Base-by-base conservation (phyloP, 2,113 vertebrate genomes). In the Circaetus cinerascens region DNA sequence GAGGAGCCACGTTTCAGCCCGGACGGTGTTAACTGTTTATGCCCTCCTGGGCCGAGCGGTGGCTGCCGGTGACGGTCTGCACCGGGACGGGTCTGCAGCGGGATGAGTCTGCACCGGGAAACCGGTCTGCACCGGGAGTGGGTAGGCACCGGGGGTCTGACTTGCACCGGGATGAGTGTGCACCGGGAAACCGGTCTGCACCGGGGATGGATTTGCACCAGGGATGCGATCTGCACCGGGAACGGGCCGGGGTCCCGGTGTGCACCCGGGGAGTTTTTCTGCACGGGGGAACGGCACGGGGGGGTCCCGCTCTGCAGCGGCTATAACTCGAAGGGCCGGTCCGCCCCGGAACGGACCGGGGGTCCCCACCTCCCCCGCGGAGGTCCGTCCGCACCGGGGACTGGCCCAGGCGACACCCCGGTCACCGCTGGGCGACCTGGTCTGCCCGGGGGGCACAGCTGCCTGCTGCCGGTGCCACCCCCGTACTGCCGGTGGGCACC, bases 361-460 rank as follows among this genome's bases (percentile, higher is more conserved):
- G 23, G 26, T 38, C 22, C 18, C 19, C 64, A 0, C 8, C 15
- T 57, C 2, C 27, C 50, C 22, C 72, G 20, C 8, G 30, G 55
- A 40, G 5, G 3, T 36, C 59, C 4, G 3, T 36, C 59, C 8
- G 73, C 62, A 40, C 21, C 56, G 4, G 53, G 53, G 14, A 43
- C 30, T 12, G 1, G 59, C 34, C 50, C 69, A 2, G 14, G 75
- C 38, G 40, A 41, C 66, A 4, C 21, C 2, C 5, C 1, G 41
- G 15, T 3, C 30, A 16, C 53, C 9, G 1, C 4, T 29, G 4
- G 43, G 18, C 20, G 15, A 1, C 46, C 9, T 3, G 0, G 56
- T 26, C 6, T 69, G 71, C 55, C 19, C 14, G 7, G 34, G 46
- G n/a, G 7, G 2, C 59, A 2, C 13, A 4, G n/a, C 7, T 25